Base-by-base conservation (phyloP, 2,113 vertebrate genomes). In the Anolis sagrei region DNA sequence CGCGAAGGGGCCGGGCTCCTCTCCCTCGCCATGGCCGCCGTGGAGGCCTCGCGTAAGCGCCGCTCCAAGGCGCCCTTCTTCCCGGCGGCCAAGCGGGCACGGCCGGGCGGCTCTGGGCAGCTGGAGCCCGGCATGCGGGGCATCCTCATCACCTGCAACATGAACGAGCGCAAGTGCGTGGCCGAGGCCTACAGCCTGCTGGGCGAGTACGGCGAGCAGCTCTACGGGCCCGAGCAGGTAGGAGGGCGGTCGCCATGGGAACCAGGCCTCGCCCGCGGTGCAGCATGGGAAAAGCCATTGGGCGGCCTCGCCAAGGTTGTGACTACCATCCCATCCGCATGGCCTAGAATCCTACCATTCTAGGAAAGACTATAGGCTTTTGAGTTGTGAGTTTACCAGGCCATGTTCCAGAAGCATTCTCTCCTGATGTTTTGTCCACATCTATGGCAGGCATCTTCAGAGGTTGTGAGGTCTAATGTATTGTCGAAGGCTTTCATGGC, bases 111-210 rank as follows among this genome's bases (percentile, higher is more conserved):
- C 18, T 72, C 85, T 19, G 94, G 96, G 75, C 97, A 98, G 94
- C 97, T 99, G 91, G 97, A 98, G 85, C 97, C 97, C 79, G 98
- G 98, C 51, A 97, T 98, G 95, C 93, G 97, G 89, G 98, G 98
- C 18, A 97, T 99, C 84, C 97, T 99, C 86, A 97, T 99, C 92
- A 99, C 98, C 48, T 99, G 98, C 93, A 99, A 98, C 95, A 98
- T 98, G 97, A 98, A 98, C 93, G 97, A 98, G 95, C 96, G 96
- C 93, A 98, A 97, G 94, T 99, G 98, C 94, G 97, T 98, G 39
- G 96, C 97, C 19, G 98, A 99, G 95, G 98, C 98, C 93, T 98
- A 97, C 94, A 97, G 97, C 79, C 95, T 99, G 76, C 97, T 99
- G 49, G 97, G 93, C 87, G 98, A 99, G 81, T 99, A 99, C 90